Conservation (phyloP, 2,113 vertebrate species). For the Rhinolophus ferrumequinum region DNA sequence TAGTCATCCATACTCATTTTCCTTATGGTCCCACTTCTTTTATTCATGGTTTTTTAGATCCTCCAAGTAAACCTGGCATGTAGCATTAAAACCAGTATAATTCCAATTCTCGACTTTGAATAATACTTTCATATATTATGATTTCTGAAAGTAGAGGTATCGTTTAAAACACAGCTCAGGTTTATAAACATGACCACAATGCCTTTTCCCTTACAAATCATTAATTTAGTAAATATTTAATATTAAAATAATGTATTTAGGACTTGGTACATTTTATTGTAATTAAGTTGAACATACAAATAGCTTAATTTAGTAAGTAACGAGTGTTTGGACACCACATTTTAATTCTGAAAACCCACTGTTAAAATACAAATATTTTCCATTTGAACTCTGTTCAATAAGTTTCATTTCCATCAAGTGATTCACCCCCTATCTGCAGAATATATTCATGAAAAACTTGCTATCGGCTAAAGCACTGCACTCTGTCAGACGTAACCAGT, state of each 20-base stretch:
- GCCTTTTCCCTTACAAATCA: not conserved
- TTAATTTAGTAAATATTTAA: constrained; percentile 3
- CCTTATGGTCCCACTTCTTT: not conserved
- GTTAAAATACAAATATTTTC: constrained; percentile 19
- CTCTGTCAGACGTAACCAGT: not conserved
- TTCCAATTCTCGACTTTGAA: not conserved
- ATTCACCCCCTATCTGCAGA: not conserved
- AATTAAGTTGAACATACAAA: not conserved
- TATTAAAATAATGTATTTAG: not conserved
- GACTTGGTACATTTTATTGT: not conserved
- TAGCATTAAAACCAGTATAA: not conserved
- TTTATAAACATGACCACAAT: not conserved
- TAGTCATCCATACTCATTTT: constrained; percentile 1
- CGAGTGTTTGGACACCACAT: not conserved
- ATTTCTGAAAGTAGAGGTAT: not conserved
- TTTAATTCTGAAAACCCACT: constrained; percentile 43
- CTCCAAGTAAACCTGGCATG: not conserved
- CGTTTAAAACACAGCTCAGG: not conserved
- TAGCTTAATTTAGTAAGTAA: constrained; percentile 10
- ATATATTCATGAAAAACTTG: not conserved
- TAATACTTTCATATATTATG: not conserved
- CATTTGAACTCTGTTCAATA: not conserved
- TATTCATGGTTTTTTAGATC: not conserved
- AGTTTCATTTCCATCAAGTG: not conserved
- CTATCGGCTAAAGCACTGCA: not conserved